Evolutionary conservation across 1,140 invertebrate genomes (phyloP).

Genomic region (Saccostrea glomerata): DNA sequence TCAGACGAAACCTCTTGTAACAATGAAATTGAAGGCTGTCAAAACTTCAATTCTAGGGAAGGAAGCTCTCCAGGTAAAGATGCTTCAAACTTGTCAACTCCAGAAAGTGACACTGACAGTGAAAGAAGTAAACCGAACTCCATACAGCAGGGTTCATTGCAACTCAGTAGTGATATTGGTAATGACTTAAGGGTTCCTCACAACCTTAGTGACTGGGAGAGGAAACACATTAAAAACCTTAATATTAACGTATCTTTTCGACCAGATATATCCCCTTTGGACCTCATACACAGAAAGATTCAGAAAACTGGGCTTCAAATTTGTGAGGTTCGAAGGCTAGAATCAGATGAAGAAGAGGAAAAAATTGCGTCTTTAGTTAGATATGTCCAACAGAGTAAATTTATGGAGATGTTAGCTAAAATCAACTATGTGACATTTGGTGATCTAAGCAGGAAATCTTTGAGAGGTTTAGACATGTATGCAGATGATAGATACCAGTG

Average conservation of each 20-base stretch:
- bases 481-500: background rate
- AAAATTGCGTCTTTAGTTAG: background rate
- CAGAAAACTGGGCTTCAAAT: conserved; percentile 6
- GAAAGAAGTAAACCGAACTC: background rate
- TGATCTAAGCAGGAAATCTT: background rate
- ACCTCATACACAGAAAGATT: background rate
- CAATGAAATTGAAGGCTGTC: background rate
- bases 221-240: background rate
- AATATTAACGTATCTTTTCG: background rate
- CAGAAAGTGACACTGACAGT: background rate
- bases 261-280: background rate
- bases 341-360: background rate
- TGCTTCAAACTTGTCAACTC: background rate
- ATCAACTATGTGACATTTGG: background rate
- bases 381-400: background rate
- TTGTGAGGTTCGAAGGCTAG: background rate
- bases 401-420: conserved; percentile 7
- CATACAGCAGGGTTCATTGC: background rate
- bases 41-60: background rate
- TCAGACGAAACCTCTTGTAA: background rate
- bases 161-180: background rate
- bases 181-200: background rate
- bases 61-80: background rate
- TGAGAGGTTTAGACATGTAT: conserved; percentile 11
- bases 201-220: background rate